These are phyloP conservation scores for Tamandua tetradactyla DNA, from an alignment of 2,797 vertebrate species.

Conservation along the genomic window DNA sequence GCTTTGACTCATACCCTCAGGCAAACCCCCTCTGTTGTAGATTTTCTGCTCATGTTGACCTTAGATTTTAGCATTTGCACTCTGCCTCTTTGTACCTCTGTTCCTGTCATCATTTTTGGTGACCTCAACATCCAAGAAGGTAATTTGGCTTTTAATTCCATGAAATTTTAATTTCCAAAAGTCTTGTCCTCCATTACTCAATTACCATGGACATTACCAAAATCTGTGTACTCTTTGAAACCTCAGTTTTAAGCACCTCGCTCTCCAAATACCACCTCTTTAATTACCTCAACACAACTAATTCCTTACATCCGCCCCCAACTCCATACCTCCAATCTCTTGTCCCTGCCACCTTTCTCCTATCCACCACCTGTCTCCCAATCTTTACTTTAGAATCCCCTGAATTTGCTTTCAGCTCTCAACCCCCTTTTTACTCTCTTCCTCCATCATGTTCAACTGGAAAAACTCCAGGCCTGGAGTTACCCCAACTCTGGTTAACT, in stretches of 20 bases:
- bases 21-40: neutral
- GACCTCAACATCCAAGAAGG: neutral
- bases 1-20: neutral
- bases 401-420: neutral
- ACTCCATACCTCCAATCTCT: neutral
- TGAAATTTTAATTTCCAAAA: neutral
- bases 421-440: neutral
- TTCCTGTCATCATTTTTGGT: neutral
- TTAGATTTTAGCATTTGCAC: neutral
- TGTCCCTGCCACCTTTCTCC: neutral
- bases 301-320: no score
- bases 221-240: neutral
- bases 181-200: neutral
- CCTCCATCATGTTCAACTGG: neutral
- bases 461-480: neutral
- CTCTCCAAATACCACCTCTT: neutral
- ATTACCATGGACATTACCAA: neutral
- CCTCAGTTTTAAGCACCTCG: neutral
- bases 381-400: neutral
- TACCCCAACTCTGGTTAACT: neutral
- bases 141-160: neutral
- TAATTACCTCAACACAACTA: fast-evolving
- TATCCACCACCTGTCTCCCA: neutral
- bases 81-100: neutral
- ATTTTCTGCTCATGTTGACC: neutral